These are phyloP conservation scores for Trogon melanurus DNA, from an alignment of 2,113 vertebrate genomes.

Conservation along the genomic window DNA sequence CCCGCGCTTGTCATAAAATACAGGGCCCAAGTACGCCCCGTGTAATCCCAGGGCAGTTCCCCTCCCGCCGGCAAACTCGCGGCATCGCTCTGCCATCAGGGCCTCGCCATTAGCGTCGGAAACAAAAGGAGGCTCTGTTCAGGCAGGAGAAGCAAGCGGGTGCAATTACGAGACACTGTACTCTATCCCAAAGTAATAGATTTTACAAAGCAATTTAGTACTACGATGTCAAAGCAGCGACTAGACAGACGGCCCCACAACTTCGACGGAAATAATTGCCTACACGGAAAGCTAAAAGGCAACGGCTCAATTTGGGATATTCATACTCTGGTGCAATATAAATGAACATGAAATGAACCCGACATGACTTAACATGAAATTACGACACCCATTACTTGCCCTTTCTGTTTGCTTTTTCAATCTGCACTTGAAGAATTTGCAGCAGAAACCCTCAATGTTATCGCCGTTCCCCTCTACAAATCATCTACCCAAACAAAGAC, in stretches of 20 bases:
- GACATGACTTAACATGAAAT: neutral
- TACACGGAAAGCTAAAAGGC: neutral
- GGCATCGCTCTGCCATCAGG: neutral
- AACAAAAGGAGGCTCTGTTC: conserved; percentile 42
- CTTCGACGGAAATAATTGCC: neutral
- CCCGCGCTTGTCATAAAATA: neutral
- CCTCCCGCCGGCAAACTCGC: neutral
- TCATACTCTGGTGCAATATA: accelerated
- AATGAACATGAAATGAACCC: neutral
- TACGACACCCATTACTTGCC: neutral
- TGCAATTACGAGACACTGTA: neutral
- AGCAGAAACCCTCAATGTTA: neutral
- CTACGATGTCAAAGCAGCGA: neutral
- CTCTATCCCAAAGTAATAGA: conserved; percentile 8
- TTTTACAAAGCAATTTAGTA: conserved; percentile 31
- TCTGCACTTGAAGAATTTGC: neutral
- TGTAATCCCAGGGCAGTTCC: neutral
- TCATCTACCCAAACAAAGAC: neutral
- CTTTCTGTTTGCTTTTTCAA: neutral
- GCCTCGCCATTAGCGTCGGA: accelerated
- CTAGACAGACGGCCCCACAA: neutral
- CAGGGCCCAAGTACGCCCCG: neutral
- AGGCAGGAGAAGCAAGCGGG: neutral
- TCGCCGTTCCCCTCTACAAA: neutral
- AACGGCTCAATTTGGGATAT: neutral